Conservation (phyloP, 2,797 vertebrate genomes). For the Capromys pilorides region DNA sequence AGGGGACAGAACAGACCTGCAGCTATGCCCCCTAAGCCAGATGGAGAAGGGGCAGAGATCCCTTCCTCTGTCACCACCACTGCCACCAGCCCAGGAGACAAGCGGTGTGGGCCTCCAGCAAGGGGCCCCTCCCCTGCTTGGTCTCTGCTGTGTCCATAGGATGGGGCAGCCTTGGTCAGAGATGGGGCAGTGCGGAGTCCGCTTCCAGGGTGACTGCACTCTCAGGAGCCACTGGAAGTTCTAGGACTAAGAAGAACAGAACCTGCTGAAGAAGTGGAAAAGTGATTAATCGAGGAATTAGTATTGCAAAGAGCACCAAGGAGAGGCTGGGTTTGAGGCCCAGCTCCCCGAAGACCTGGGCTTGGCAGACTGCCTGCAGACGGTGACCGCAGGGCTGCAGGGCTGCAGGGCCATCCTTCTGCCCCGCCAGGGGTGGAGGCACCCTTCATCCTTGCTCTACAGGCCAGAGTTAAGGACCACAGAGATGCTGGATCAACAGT, state of each 20-base stretch:
- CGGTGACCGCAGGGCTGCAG: too few species aligned
- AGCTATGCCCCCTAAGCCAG: not conserved
- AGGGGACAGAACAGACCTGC: not conserved
- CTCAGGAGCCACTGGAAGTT: not conserved
- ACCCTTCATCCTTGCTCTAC: rapidly evolving
- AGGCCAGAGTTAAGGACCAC: too few species aligned
- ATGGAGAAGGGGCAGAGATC: not conserved
- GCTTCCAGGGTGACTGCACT: rapidly evolving
- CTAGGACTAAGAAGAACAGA: rapidly evolving
- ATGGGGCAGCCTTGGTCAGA: too few species aligned
- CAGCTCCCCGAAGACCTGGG: too few species aligned
- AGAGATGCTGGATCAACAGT: not conserved
- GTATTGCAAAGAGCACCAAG: too few species aligned
- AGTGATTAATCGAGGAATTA: not conserved
- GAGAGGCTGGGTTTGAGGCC: too few species aligned
- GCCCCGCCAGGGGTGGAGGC: rapidly evolving
- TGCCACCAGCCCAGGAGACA: not conserved
- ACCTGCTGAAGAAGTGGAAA: not conserved
- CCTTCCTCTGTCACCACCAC: not conserved
- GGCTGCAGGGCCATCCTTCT: rapidly evolving
- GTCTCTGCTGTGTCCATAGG: not conserved
- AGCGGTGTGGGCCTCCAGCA: not conserved
- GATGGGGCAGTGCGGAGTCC: rapidly evolving
- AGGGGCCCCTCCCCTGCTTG: not conserved
- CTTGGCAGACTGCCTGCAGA: too few species aligned